Base-by-base conservation (phyloP, 37 sponge, comb jelly and placozoan genomes). In the Cladorhizidae sp. region DNA sequence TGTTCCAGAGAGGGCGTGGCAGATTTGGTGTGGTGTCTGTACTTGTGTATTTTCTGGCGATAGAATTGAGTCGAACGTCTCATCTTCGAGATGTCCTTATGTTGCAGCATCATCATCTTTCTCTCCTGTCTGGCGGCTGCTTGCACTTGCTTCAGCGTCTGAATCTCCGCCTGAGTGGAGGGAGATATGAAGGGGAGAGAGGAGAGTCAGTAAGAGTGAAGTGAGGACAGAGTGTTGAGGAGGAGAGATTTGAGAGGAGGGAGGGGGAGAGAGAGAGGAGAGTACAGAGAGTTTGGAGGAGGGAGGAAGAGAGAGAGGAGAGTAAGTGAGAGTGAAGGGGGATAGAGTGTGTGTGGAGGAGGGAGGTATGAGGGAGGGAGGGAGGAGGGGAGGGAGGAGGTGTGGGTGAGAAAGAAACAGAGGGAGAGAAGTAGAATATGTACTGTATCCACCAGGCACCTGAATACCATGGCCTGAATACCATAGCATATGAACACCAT, bases 131-230 rank as follows among this genome's bases (percentile, higher is more conserved):
- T 85, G 72, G 94, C 95, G 57, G 40, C 61, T 26, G 70, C 32
- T 32, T 92, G 83, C 8, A 75, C 95, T 38, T 76, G 71, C 74
- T 79, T 65, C 40, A 95, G 85, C 0, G 80, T 77, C 26, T 63
- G 57, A 29, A 95, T 87, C 90, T 95, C 95, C 74, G 95, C 93
- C 92, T 90, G 59, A 5, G 36, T 7, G 39, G 26, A 33, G 49
- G 49, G 9, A 9, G 49, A 45, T 5, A 9, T 12, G 49, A 45
- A 21, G 18, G 14, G 26, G 26, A 14, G 20, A 21, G 59, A 58
- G 14, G 26, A 21, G 59, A 14, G 59, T n/a, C n/a, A n/a, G 54
- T 11, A 52, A 52, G 54, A 15, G 15, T 11, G 15, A 15, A 18
- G 54, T 52, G 15, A 15, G 15, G 11, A 52, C 54, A 18, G 11